Base-by-base conservation (phyloP, 1,140 invertebrate species). In the Pseudomyrmex cubaensis region DNA sequence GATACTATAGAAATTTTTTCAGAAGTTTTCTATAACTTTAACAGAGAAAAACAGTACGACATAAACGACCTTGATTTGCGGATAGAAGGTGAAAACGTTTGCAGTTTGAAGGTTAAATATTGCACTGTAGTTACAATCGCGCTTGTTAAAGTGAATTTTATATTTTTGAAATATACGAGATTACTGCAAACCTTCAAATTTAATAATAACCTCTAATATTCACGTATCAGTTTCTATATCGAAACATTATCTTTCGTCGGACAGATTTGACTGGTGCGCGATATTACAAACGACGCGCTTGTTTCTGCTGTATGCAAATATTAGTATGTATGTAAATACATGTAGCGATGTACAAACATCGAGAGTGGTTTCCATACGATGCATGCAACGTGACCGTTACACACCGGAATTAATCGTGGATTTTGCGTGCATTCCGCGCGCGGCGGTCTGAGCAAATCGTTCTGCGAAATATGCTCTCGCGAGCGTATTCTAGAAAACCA, bases 291-390 rank as follows among this genome's bases (percentile, higher is more conserved):
- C 20, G 2, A 22, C 17, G 13, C 9, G 25, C 44, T 57, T 15
- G 52, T 35, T 50, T 80, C 62, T 50, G 8, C 44, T 75, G 44
- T 67, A 57, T 13, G 54, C 73, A 66, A 83, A 59, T 35, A 66
- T 76, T 83, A 73, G 35, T 56, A 72, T 70, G 66, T 59, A 80
- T 72, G 76, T 70, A 80, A 80, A 80, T 80, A 59, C 22, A 44
- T 35, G 35, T 44, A 17, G 62, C 13, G 17, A 52, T 77, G 44
- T 59, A n/a, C 50, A 80, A 80, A 80, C 54, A 72, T 70, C 50
- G 10, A 20, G 48, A 48, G 9, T 20, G 63, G 17, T 25, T 67
- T 59, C 12, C 54, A 35, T 13, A 25, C 17, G 62, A 67, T 48
- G 63, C 52, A 70, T 59, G 66, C 15, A 69, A 69, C 52, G 73